phyloP scores from a whole-genome alignment of 2,888 invertebrate species.

The Eucera pruinosa region DNA sequence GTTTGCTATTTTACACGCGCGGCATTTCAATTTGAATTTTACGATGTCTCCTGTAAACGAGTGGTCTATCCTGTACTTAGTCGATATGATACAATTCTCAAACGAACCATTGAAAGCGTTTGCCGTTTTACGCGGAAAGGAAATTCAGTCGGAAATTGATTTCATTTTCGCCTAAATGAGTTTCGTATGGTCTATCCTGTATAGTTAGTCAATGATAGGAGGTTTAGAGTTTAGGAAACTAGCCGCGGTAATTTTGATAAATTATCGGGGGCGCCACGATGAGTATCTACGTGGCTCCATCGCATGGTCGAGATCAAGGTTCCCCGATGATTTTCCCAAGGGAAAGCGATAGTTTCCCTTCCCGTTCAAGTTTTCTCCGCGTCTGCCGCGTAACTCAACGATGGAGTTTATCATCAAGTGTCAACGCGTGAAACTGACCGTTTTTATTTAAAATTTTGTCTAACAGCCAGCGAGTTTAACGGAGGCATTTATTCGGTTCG shows the following conservation, averaged over 20 bases:
- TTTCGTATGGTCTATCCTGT: too few relatives aligned
- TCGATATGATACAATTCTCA: too few relatives aligned
- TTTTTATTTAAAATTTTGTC: slow-evolving; percentile 14
- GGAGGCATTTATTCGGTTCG: neutral
- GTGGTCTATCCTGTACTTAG: too few relatives aligned
- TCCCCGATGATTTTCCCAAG: slow-evolving; percentile 5
- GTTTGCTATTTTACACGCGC: too few relatives aligned
- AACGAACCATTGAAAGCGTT: too few relatives aligned
- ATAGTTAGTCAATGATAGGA: too few relatives aligned
- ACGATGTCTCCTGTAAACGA: too few relatives aligned
- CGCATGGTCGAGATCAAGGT: slow-evolving; percentile 15
- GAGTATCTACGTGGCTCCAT: slow-evolving; percentile 34
- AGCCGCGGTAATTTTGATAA: neutral
- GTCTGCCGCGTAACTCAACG: slow-evolving; percentile 30
- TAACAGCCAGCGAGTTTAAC: neutral
- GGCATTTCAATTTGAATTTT: too few relatives aligned
- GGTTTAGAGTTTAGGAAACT: neutral
- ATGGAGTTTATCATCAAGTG: slow-evolving; percentile 39
- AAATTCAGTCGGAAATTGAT: too few relatives aligned
- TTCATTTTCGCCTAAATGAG: too few relatives aligned
- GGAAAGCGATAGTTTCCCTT: slow-evolving; percentile 37
- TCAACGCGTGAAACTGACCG: slow-evolving; percentile 23
- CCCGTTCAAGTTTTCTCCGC: slow-evolving; percentile 19
- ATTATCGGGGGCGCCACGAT: neutral
- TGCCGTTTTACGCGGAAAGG: too few relatives aligned